A percentile compares a stretch with the other conserved stretches of the same genome.
Evolutionary conservation across 2,797 vertebrate species (phyloP).

Genomic region (Pangasius macronema): DNA sequence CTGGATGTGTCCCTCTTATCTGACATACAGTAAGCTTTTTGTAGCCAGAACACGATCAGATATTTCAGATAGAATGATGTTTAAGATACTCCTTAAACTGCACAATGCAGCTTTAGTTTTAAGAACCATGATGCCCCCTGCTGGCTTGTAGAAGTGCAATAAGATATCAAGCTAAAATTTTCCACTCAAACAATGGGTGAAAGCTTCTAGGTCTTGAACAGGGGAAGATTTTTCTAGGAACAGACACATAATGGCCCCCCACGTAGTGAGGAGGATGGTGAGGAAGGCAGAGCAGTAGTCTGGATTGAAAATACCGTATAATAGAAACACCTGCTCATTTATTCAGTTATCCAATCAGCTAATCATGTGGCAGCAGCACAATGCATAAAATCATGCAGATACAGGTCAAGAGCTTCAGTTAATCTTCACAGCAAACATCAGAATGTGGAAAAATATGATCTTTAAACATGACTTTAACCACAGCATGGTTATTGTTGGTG

Average conservation of each 20-base stretch:
- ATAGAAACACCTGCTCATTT: not conserved
- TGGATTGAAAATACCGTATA: not conserved
- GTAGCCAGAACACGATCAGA: not conserved
- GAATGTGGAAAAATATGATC: not conserved
- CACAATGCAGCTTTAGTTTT: not conserved
- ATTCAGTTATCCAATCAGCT: too few species aligned
- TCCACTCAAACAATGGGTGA: not conserved
- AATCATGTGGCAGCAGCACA: too few species aligned
- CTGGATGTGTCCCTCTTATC: not conserved
- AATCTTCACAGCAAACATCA: not conserved
- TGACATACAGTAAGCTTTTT: not conserved
- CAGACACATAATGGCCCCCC: not conserved
- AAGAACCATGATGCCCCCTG: slow-evolving; percentile 34
- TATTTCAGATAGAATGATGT: not conserved
- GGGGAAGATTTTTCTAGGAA: not conserved
- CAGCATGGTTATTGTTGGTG: not conserved
- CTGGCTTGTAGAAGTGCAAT: not conserved
- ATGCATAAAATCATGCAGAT: not conserved
- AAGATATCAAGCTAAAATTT: not conserved
- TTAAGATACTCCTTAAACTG: not conserved
- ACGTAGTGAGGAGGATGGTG: not conserved
- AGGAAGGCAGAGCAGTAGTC: not conserved
- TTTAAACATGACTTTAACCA: too few species aligned
- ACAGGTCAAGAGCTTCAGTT: not conserved
- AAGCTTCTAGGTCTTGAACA: too few species aligned